Conservation (phyloP, 64 coral and sea anemone species). For the Montipora capricornis region DNA sequence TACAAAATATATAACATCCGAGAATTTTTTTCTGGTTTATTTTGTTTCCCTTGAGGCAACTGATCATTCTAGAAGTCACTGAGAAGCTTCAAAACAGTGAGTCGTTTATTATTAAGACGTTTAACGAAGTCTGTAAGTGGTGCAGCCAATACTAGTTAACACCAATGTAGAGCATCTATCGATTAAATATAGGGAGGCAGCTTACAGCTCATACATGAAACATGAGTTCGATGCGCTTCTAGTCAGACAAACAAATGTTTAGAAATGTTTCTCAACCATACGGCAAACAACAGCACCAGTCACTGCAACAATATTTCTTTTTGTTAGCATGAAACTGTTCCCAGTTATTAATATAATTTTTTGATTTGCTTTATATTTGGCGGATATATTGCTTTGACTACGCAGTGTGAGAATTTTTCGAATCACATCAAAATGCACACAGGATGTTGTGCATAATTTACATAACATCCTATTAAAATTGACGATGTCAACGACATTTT, state of each 20-base stretch:
- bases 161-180: too few species aligned
- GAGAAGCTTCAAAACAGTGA: too few species aligned
- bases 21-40: too few species aligned
- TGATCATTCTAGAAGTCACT: too few species aligned
- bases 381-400: not conserved
- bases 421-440: constrained; percentile 46
- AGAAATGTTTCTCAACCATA: not conserved
- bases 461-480: not conserved
- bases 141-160: too few species aligned
- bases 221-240: not conserved
- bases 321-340: not conserved
- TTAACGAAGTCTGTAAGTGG: too few species aligned
- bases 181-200: not conserved
- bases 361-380: not conserved
- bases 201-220: not conserved
- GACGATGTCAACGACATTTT: constrained; percentile 15
- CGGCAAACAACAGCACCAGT: not conserved
- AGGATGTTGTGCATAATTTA: constrained; percentile 36
- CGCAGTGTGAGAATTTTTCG: not conserved
- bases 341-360: too few species aligned
- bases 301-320: not conserved
- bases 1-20: too few species aligned
- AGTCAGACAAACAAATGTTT: not conserved
- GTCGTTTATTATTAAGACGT: too few species aligned
- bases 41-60: too few species aligned